A percentile compares a stretch with the other conserved stretches of the same genome.
Evolutionary conservation across 2,113 vertebrate species (phyloP).

Genomic region (Lepisosteus oculatus): DNA sequence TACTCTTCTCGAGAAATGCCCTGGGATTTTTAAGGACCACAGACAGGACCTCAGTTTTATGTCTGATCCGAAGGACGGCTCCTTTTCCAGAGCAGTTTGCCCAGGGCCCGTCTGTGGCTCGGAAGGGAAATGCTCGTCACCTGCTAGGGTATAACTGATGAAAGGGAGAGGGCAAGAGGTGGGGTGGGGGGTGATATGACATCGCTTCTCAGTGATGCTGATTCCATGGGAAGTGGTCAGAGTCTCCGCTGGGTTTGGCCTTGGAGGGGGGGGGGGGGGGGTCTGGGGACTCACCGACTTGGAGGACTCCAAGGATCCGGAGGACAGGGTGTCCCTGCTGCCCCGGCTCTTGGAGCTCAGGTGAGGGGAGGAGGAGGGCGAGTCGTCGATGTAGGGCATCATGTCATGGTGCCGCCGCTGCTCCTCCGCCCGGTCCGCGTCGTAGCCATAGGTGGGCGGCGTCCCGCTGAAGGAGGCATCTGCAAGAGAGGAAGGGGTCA

Average conservation of each 20-base stretch:
- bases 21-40: no score
- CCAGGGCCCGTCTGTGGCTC: no score
- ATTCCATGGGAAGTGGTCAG: no score
- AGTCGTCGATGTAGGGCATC: slow-evolving; percentile 92
- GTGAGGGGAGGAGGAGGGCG: slow-evolving; percentile 89
- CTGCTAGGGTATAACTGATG: slow-evolving; percentile 18
- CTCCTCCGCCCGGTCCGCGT: slow-evolving; percentile 82
- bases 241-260: background rate
- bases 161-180: background rate
- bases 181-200: background rate
- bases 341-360: slow-evolving; percentile 89
- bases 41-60: no score
- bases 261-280: no score
- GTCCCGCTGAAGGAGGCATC: slow-evolving; percentile 80
- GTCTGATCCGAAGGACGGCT: no score
- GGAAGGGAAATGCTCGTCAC: background rate
- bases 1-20: no score
- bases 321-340: slow-evolving; percentile 80
- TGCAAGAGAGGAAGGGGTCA: slow-evolving; percentile 46
- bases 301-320: slow-evolving; percentile 78
- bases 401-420: slow-evolving; percentile 84
- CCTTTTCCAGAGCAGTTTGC: no score
- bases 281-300: slow-evolving; percentile 69
- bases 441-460: slow-evolving; percentile 74
- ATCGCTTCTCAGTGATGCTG: background rate